Percentiles rank a stretch among this genome's conserved stretches.
Evolutionary conservation across 2,888 invertebrate genomes (phyloP).

Genomic region (Drosophila nr. perissopoda): DNA sequence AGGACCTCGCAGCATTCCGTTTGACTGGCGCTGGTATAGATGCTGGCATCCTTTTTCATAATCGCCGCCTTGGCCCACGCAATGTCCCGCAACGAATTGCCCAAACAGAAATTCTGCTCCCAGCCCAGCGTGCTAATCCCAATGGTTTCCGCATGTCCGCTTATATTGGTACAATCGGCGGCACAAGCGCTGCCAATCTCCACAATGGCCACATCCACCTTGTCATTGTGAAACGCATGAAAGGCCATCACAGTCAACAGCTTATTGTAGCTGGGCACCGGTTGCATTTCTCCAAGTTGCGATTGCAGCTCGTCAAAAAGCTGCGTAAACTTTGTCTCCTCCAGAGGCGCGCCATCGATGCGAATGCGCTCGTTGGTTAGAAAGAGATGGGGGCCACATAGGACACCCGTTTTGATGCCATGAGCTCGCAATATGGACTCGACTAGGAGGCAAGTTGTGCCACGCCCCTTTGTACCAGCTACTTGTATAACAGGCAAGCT

Average conservation of each 20-base stretch:
- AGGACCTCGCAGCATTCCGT: slow-evolving; percentile 66
- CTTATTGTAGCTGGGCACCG: slow-evolving; percentile 58
- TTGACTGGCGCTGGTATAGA: slow-evolving; percentile 65
- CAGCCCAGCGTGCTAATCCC: slow-evolving; percentile 68
- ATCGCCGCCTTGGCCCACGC: slow-evolving; percentile 73
- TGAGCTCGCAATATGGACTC: slow-evolving; percentile 59
- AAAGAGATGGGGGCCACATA: slow-evolving; percentile 65
- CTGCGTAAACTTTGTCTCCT: slow-evolving; percentile 49
- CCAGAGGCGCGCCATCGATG: slow-evolving; percentile 58
- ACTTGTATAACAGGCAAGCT: slow-evolving; percentile 65
- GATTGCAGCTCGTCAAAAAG: slow-evolving; percentile 48
- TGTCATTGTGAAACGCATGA: slow-evolving; percentile 54
- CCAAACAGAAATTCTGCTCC: slow-evolving; percentile 61
- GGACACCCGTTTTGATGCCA: slow-evolving; percentile 60
- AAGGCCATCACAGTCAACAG: slow-evolving; percentile 68
- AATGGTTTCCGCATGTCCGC: slow-evolving; percentile 60
- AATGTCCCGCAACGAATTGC: slow-evolving; percentile 65
- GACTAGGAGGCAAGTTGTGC: slow-evolving; percentile 63
- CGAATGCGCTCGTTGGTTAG: slow-evolving; percentile 63
- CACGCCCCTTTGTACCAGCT: slow-evolving; percentile 65
- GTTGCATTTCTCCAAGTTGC: slow-evolving; percentile 21
- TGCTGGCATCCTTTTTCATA: slow-evolving; percentile 61
- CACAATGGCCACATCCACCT: slow-evolving; percentile 65
- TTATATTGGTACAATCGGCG: slow-evolving; percentile 63
- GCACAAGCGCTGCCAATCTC: slow-evolving; percentile 65